Base-by-base conservation (phyloP, 2,113 vertebrate genomes). In the Vicugna pacos region DNA sequence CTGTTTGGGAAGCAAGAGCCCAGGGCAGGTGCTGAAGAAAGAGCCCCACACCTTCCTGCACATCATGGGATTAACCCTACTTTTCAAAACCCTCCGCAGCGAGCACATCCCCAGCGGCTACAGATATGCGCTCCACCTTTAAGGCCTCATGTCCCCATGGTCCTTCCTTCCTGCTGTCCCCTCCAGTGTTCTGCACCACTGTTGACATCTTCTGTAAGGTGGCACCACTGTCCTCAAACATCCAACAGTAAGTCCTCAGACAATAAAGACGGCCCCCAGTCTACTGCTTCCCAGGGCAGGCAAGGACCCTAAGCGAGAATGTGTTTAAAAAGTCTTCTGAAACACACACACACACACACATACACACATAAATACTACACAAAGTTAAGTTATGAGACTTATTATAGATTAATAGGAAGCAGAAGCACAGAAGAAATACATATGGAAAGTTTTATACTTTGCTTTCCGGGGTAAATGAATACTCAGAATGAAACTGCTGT, bases 401-500 rank as follows among this genome's bases (percentile, higher is more conserved):
- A n/a, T 42, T 87, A 72, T 6, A 88, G 52, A 96, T 82, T 93
- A 94, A 73, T 24, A 93, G 70, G 10, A 82, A 90, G 52, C 16
- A 89, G 38, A 94, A 94, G 38, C 81, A 91, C 91, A 90, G 50
- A 56, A 96, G 91, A 94, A 88, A 86, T 30, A 73, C 72, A 73
- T 72, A 95, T 11, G 76, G 52, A 91, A 92, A 56, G 38, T 72
- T 81, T 77, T 73, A 73, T 24, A 81, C 70, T 93, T 89, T 79
- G 86, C 79, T 96, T 96, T 94, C 73, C 94, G 77, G 52, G 48
- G 48, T 80, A 95, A 81, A 82, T 65, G 81, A 90, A 62, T 26
- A 6, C 17, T 62, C 24, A 79, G 77, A 93, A 94, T 95, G 73
- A 82, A 91, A 91, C n/a, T 15, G 48, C 12, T 14, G 58, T 28